A percentile compares a stretch with the other conserved stretches of the same genome.
phyloP scores from a whole-genome alignment of 30 jellyfish, hydroid and myxozoan species.

The Pelagia noctiluca region DNA sequence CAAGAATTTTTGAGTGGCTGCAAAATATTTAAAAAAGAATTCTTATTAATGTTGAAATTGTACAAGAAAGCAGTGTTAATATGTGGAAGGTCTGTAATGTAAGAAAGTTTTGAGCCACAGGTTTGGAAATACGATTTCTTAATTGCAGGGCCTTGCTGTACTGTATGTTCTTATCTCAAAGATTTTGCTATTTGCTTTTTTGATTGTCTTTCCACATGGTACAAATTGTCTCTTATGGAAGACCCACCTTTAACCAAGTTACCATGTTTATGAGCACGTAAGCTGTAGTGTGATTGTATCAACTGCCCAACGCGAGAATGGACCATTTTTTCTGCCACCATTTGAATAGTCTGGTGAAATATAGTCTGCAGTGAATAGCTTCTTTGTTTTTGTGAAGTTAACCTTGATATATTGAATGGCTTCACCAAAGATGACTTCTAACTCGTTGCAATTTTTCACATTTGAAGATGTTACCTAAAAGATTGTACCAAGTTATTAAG shows the following conservation, averaged over 20 bases:
- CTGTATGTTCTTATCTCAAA: conserved; percentile 3
- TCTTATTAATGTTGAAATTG: no score
- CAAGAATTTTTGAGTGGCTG: no score
- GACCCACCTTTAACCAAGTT: conserved; percentile 49
- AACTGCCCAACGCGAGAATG: conserved; percentile 61
- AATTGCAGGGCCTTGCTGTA: neutral
- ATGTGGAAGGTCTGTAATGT: no score
- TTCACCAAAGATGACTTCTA: conserved; percentile 28
- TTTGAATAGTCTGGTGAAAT: conserved; percentile 31
- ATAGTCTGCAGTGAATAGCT: conserved; percentile 32
- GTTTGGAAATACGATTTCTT: neutral
- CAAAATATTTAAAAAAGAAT: no score
- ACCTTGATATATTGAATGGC: conserved; percentile 39
- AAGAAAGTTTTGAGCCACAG: no score
- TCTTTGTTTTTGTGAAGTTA: conserved; percentile 6
- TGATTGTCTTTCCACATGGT: conserved; percentile 56
- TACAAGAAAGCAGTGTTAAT: no score
- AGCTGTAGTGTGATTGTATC: conserved; percentile 40
- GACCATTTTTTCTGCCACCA: conserved; percentile 63
- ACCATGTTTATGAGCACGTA: conserved; percentile 44
- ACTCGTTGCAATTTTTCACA: conserved; percentile 44
- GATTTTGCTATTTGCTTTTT: conserved; percentile 40
- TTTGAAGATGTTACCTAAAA: conserved; percentile 51
- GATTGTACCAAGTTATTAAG: conserved; percentile 30
- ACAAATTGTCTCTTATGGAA: conserved; percentile 44